Conservation (phyloP, 2,797 vertebrate genomes). For the Acipenser oxyrinchus region DNA sequence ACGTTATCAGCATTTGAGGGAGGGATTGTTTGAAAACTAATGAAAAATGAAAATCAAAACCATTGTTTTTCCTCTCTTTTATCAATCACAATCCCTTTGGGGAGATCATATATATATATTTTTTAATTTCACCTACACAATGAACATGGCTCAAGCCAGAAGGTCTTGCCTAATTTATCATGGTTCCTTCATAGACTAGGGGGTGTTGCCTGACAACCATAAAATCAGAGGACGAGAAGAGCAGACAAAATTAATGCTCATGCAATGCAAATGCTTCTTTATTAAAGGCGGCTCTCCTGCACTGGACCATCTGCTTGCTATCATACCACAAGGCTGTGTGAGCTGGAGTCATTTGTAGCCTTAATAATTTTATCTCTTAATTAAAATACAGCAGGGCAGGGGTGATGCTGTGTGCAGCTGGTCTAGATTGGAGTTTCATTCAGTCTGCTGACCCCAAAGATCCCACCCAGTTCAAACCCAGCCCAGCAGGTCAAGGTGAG, state of each 20-base stretch:
- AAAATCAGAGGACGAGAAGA: constrained; percentile 67
- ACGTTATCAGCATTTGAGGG: too few species aligned
- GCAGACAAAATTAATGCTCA: constrained; percentile 82
- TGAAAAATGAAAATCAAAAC: constrained; percentile 32
- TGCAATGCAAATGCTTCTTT: constrained; percentile 90
- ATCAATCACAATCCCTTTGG: constrained; percentile 40
- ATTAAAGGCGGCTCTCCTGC: constrained; percentile 52
- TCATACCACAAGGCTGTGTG: constrained; percentile 54
- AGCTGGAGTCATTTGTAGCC: constrained; percentile 73
- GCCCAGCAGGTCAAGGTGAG: constrained; percentile 15
- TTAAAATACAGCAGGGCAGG: constrained; percentile 53
- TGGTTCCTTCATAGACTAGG: constrained; percentile 56
- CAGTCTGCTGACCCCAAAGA: constrained; percentile 24
- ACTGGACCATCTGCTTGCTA: constrained; percentile 83
- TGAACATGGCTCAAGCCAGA: constrained; percentile 69
- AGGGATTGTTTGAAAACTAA: constrained; percentile 47
- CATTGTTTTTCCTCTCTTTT: constrained; percentile 20
- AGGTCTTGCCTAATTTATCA: constrained; percentile 85
- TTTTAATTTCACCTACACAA: constrained; percentile 75
- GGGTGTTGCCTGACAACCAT: constrained; percentile 71
- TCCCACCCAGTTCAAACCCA: background rate
- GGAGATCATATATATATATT: constrained; percentile 62
- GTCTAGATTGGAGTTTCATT: constrained; percentile 41
- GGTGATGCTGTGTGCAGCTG: constrained; percentile 44
- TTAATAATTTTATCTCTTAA: constrained; percentile 78